Conservation (phyloP, 2,113 vertebrate species). For the Formicarius rufipectus region DNA sequence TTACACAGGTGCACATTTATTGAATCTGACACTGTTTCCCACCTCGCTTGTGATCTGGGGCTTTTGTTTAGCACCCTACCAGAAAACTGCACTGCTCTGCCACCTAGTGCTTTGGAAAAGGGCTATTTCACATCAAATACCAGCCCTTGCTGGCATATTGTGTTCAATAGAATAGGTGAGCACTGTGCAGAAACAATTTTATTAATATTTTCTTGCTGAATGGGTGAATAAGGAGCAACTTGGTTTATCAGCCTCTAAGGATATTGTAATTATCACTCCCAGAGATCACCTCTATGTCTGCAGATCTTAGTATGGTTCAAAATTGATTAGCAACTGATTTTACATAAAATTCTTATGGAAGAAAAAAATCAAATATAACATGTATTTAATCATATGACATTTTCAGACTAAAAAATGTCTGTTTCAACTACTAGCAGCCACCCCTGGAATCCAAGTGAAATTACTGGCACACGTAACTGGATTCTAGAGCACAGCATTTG, state of each 20-base stretch:
- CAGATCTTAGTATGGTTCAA: not conserved
- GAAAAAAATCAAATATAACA: not conserved
- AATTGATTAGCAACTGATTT: not conserved
- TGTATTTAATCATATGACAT: not conserved
- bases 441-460: not conserved
- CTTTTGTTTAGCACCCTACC: not conserved
- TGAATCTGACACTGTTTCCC: not conserved
- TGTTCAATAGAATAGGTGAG: not conserved
- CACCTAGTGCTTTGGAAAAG: constrained; percentile 21
- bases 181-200: not conserved
- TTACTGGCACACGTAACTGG: not conserved
- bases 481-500: not conserved
- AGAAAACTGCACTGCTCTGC: not conserved
- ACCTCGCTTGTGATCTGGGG: not conserved
- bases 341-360: not conserved
- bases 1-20: not conserved
- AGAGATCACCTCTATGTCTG: not conserved
- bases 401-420: not conserved
- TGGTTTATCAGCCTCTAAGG: not conserved
- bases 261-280: fast-evolving
- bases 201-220: not conserved
- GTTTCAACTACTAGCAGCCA: not conserved
- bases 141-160: too few species aligned
- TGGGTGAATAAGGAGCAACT: not conserved
- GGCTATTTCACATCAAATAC: not conserved